These are phyloP conservation scores for Esox niger DNA, from an alignment of 2,113 vertebrate species.

Conservation along the genomic window DNA sequence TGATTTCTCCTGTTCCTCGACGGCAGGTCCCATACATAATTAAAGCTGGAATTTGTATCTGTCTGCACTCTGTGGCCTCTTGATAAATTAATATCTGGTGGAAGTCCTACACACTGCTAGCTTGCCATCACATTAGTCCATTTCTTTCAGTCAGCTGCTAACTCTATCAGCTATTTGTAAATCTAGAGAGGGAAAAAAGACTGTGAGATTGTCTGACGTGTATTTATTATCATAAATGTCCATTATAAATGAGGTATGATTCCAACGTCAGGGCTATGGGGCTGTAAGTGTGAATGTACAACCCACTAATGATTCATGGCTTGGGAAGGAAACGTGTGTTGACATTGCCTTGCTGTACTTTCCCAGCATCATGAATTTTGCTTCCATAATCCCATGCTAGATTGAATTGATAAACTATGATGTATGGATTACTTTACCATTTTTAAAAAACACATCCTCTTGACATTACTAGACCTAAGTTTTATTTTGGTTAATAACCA, in stretches of 20 bases:
- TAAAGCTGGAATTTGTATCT: conserved; percentile 77
- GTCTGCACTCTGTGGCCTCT: conserved; percentile 71
- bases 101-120: conserved; percentile 72
- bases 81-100: conserved; percentile 75
- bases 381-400: conserved; percentile 1
- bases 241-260: conserved; percentile 69
- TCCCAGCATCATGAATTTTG: conserved; percentile 27
- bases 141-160: conserved; percentile 73
- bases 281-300: conserved; percentile 54
- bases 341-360: conserved; percentile 36
- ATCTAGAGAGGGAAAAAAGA: conserved; percentile 41
- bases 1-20: conserved; percentile 50
- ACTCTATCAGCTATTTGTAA: conserved; percentile 75
- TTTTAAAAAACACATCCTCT: neutral
- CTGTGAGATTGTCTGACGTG: conserved; percentile 13
- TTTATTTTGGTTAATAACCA: neutral
- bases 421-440: neutral
- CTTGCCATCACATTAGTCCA: conserved; percentile 74
- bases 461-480: neutral
- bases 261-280: conserved; percentile 52
- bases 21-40: conserved; percentile 72
- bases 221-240: conserved; percentile 64
- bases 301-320: conserved; percentile 45
- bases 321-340: conserved; percentile 43
- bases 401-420: neutral